Evolutionary conservation across 2,797 vertebrate species (phyloP), one percentile per base, ranked within the genome.

Genomic region (Eurystomus glaucurus): DNA sequence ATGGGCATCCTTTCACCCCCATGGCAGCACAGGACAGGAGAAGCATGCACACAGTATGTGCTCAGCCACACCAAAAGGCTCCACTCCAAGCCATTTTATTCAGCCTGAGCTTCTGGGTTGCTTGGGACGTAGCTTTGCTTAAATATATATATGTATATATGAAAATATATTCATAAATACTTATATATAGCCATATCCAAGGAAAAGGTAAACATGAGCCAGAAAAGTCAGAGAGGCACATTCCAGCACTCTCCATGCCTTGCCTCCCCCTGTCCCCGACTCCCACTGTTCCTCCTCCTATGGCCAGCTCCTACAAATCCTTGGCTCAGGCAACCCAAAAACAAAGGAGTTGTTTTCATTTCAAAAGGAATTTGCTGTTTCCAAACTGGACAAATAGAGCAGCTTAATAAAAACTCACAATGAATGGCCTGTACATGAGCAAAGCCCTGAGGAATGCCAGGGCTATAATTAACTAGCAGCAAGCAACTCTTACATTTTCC

Each of bases 401-500:
- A 98, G 94, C 96, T 97, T 97, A 98, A 98, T 97, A 97, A 96
- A 96, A 97, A 97, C 94, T 97, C 93, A 97, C 97, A 97, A 97
- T 97, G 97, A 97, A 97, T 96, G 97, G 97, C 97, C 96, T 96
- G 96, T 97, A 97, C 97, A 98, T 96, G 97, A 98, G 96, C 97
- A 98, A 98, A 98, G 96, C 90, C 97, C 95, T 96, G 84, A 98
- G 93, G 97, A 98, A 98, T 98, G 97, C 96, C 97, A 96, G 96
- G 95, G 96, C 97, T 98, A 97, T 97, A 97, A 98, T 98, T 98
- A 98, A 98, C 97, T 96, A 98, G 97, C 97, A 97, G 97, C 97
- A 97, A 97, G 97, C 96, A 97, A 97, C 94, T 96, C 96, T 96
- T 98, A 97, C 95, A 97, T 98, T 97, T 97, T 97, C 94, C 95